Conservation (phyloP, 1,140 invertebrate genomes). For the Ptiloglossa arizonensis region DNA sequence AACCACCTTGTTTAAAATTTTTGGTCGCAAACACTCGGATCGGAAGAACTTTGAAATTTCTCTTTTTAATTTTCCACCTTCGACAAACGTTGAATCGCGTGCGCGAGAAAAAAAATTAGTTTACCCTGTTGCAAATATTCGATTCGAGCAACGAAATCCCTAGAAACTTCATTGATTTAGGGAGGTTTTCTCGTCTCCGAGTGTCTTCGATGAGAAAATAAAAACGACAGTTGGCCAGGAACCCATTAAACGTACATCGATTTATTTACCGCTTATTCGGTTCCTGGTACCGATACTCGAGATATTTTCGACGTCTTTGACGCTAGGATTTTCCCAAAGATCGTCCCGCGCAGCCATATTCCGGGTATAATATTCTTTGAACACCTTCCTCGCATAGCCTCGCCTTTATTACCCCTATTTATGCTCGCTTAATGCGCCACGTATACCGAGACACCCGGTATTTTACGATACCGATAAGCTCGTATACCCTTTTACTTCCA, state of each 20-base stretch:
- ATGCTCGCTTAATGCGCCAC: too few species aligned
- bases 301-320: not conserved
- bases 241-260: not conserved
- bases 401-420: too few species aligned
- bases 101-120: constrained; percentile 3
- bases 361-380: not conserved
- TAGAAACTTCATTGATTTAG: constrained; percentile 18
- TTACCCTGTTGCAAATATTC: not conserved
- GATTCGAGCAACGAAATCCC: not conserved
- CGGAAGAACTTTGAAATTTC: too few species aligned
- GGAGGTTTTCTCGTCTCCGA: not conserved
- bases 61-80: too few species aligned
- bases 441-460: too few species aligned
- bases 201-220: not conserved
- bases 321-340: not conserved
- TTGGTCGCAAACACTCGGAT: too few species aligned
- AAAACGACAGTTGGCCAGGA: not conserved
- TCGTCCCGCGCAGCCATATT: not conserved
- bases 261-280: not conserved
- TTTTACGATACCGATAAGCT: too few species aligned
- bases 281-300: not conserved
- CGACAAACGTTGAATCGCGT: too few species aligned
- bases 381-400: not conserved
- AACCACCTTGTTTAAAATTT: too few species aligned
- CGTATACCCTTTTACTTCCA: too few species aligned